phyloP scores from a whole-genome alignment of 2,113 vertebrate species.

The Panurus biarmicus region DNA sequence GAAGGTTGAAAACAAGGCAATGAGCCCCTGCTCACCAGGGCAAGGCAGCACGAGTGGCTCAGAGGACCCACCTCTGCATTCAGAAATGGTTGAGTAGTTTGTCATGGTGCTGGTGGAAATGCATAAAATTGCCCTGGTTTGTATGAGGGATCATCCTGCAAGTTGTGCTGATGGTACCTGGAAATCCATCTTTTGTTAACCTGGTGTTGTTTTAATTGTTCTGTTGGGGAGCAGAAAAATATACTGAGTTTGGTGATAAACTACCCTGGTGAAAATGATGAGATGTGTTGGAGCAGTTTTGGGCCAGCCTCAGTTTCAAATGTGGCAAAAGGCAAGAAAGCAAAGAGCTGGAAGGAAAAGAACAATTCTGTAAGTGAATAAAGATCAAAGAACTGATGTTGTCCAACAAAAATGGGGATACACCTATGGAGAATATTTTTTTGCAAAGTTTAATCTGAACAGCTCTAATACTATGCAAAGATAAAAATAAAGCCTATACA shows the following conservation, averaged over 20 bases:
- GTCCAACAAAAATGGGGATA: background rate
- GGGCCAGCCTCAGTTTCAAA: background rate
- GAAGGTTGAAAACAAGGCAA: background rate
- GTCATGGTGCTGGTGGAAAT: background rate
- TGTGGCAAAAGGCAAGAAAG: background rate
- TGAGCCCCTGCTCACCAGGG: rapidly evolving
- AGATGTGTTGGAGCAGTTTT: background rate
- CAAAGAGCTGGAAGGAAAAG: background rate
- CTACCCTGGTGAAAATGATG: background rate
- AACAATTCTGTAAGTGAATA: background rate
- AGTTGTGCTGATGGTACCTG: background rate
- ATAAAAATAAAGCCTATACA: background rate
- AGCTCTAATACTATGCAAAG: background rate
- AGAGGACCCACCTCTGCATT: rapidly evolving
- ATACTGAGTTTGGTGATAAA: background rate
- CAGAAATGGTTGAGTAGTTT: background rate
- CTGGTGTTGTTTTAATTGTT: background rate
- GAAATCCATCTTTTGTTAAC: background rate
- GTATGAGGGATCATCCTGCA: rapidly evolving
- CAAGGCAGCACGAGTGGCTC: rapidly evolving
- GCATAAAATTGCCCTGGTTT: no score
- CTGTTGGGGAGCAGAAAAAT: background rate
- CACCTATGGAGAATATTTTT: background rate
- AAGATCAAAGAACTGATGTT: background rate
- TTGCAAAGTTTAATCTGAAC: background rate